Percentiles rank a stretch among this genome's conserved stretches.
Conservation (phyloP, 1,140 invertebrate genomes). For the Aphelenchoides besseyi region DNA sequence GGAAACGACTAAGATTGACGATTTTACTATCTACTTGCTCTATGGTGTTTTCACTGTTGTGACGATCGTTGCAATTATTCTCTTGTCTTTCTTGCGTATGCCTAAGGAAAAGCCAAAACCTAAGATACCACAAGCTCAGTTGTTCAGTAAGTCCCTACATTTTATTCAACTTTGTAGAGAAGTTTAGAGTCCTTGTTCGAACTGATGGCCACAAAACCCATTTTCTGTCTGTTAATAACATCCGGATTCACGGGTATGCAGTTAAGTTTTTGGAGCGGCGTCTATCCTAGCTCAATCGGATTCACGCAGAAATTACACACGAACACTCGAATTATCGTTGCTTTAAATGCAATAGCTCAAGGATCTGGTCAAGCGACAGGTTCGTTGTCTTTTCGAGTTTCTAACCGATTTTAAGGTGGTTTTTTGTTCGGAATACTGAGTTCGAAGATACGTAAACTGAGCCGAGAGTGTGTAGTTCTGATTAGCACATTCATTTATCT, state of each 20-base stretch:
- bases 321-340: conserved; percentile 52
- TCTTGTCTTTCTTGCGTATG: conserved; percentile 10
- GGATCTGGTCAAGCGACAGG: conserved; percentile 47
- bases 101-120: background rate
- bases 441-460: conserved; percentile 75
- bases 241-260: conserved; percentile 54
- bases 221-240: conserved; percentile 40
- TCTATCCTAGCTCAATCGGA: conserved; percentile 52
- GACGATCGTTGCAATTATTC: conserved; percentile 19
- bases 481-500: conserved; percentile 78
- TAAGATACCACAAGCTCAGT: background rate
- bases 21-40: conserved; percentile 23
- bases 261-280: conserved; percentile 45
- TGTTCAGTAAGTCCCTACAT: conserved; percentile 1
- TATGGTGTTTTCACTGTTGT: conserved; percentile 36
- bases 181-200: conserved; percentile 10
- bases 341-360: conserved; percentile 47
- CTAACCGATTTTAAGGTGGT: conserved; percentile 69
- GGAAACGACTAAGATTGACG: background rate
- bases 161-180: background rate
- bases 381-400: conserved; percentile 19
- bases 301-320: conserved; percentile 32
- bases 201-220: conserved; percentile 10
- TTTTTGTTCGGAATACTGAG: conserved; percentile 83
- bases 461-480: conserved; percentile 82